Evolutionary conservation across 2,113 vertebrate genomes (phyloP), one percentile per base, ranked within the genome.

Genomic region (Gambusia holbrooki): DNA sequence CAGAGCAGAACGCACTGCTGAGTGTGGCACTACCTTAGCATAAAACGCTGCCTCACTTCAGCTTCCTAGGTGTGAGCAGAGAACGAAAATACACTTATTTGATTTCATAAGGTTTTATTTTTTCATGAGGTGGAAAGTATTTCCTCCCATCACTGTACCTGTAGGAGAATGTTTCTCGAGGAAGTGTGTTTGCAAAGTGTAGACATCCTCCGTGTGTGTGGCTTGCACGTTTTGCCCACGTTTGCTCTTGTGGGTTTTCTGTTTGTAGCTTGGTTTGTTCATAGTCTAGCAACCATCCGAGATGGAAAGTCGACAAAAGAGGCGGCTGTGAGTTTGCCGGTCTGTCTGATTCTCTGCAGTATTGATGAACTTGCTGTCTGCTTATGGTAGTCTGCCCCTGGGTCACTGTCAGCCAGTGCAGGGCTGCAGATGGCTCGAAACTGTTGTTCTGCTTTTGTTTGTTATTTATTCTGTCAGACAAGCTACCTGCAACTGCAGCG

Each of bases 1-100:
- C 35, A 3, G 17, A 71, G 76, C 73, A 70, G 70, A 84, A 63
- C 29, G n/a, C 65, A 81, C 84, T 73, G 79, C 87, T 85, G 60
- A 54, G 74, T 71, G 54, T 84, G 74, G 79, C 64, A 73, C 86
- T 72, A 87, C 75, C 74, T 84, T 80, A 83, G 69, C 80, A 84
- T 80, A 80, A 67, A 79, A 77, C 73, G 65, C 60, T 10, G 11
- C 45, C 48, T 88, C 71, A 66, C 76, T 80, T 69, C 62, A 67
- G 30, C 65, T 60, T 71, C 60, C 64, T 48, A 84, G 78, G 82
- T 81, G 69, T 37, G 15, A 40, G 28, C 62, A 62, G 1, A 13
- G 71, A 29, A 54, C 37, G 8, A 69, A 35, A 37, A 63, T 22
- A 29, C 54, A 70, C 12, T 51, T 1, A 3, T 4, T 25, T 62